phyloP scores from a whole-genome alignment of 2,888 invertebrate species.

The Meloe dianella region DNA sequence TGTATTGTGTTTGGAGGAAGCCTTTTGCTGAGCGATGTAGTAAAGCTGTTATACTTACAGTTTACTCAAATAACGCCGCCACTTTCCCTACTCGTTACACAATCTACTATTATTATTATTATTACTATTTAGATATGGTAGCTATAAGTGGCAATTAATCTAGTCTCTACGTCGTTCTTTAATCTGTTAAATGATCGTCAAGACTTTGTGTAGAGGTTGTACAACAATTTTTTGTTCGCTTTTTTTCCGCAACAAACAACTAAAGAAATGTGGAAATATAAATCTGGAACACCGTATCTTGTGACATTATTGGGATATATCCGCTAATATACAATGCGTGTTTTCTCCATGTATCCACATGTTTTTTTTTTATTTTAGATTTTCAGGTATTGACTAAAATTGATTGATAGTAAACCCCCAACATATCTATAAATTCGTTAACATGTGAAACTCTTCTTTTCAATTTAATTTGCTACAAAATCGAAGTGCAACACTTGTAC shows the following conservation, averaged over 20 bases:
- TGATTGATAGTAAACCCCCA: neutral
- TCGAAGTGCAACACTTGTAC: neutral
- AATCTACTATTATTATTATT: too few species aligned
- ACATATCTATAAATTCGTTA: neutral
- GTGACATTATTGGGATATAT: constrained; percentile 1
- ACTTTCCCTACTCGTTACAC: too few species aligned
- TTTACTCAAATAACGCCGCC: too few species aligned
- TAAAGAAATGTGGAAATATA: neutral
- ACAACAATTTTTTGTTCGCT: neutral
- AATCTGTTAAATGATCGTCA: too few species aligned
- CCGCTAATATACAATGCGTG: neutral
- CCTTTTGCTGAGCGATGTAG: too few species aligned
- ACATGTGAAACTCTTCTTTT: too few species aligned
- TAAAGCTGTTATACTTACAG: too few species aligned
- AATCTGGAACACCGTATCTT: neutral
- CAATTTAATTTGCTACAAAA: neutral
- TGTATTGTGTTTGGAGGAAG: too few species aligned
- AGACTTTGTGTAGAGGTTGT: too few species aligned
- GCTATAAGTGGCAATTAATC: too few species aligned
- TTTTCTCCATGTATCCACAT: neutral
- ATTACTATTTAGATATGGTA: too few species aligned
- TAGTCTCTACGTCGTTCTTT: too few species aligned
- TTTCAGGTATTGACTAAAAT: neutral
- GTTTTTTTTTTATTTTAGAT: neutral
- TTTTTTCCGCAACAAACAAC: neutral